phyloP scores from a whole-genome alignment of 2,888 invertebrate genomes.

The Rhyacophila evoluta region DNA sequence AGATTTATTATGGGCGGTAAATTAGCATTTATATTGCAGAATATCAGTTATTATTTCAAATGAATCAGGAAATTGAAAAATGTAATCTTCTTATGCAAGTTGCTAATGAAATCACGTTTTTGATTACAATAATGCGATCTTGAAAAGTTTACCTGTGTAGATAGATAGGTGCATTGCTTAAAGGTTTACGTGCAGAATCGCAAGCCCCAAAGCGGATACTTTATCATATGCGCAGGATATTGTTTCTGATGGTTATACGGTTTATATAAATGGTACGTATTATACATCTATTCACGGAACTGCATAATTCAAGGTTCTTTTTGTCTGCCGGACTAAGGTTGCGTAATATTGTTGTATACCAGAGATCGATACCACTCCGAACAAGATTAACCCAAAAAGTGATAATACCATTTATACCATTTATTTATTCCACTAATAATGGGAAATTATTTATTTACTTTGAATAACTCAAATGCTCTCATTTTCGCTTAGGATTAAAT shows the following conservation, averaged over 20 bases:
- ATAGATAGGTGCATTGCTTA: not conserved
- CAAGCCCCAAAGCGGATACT: not conserved
- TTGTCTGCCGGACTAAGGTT: not conserved
- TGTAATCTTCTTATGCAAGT: not conserved
- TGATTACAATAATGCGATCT: not conserved
- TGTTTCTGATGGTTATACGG: not conserved
- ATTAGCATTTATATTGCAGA: not conserved
- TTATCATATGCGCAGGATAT: not conserved
- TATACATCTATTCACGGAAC: not conserved
- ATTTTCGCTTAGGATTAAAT: too few relatives aligned
- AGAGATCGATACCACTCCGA: not conserved
- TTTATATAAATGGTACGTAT: not conserved
- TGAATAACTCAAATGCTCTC: too few relatives aligned
- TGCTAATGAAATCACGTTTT: not conserved
- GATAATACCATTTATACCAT: too few relatives aligned
- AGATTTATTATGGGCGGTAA: not conserved
- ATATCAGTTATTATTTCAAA: not conserved
- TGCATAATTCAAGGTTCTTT: slow-evolving; percentile 14
- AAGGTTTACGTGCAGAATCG: not conserved
- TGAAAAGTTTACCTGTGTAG: not conserved
- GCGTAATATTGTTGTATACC: not conserved
- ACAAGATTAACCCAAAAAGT: not conserved
- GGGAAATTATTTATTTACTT: too few relatives aligned
- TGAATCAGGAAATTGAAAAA: not conserved
- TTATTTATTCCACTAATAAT: too few relatives aligned